Conservation (phyloP, 2,888 invertebrate species). For the Caprella mutica region DNA sequence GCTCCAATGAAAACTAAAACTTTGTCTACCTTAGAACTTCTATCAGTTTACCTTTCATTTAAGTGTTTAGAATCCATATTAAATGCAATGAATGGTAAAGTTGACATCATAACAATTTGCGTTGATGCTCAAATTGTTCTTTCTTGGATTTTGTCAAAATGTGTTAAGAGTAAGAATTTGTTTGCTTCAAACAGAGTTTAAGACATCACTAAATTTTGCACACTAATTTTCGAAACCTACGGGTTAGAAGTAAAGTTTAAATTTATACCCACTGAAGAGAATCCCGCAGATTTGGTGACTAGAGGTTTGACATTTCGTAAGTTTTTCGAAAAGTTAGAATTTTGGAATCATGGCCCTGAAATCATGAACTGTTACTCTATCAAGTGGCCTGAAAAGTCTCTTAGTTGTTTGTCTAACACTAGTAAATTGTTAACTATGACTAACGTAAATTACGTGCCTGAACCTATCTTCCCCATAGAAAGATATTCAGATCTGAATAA, state of each 20-base stretch:
- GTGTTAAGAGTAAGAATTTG: background rate
- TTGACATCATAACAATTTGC: background rate
- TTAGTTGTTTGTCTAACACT: background rate
- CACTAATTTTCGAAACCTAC: too few species aligned
- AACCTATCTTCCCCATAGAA: background rate
- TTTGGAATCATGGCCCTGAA: background rate
- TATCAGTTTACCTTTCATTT: constrained; percentile 1
- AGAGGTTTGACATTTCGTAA: background rate
- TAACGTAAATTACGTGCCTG: background rate
- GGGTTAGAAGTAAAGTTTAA: background rate
- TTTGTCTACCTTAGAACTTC: constrained; percentile 1
- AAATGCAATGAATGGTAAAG: background rate
- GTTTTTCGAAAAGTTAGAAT: background rate
- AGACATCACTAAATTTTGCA: background rate
- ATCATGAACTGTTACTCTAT: background rate
- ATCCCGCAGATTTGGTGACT: constrained; percentile 6
- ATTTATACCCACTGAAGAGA: background rate
- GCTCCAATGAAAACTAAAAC: constrained; percentile 4
- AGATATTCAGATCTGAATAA: background rate
- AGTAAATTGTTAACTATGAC: too few species aligned
- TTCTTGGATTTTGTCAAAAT: background rate
- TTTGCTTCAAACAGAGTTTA: background rate
- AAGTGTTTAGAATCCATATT: background rate
- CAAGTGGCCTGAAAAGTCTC: background rate
- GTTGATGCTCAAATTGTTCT: background rate